Evolutionary conservation across 2,888 invertebrate species (phyloP).

Genomic region (Cotesia congregata): DNA sequence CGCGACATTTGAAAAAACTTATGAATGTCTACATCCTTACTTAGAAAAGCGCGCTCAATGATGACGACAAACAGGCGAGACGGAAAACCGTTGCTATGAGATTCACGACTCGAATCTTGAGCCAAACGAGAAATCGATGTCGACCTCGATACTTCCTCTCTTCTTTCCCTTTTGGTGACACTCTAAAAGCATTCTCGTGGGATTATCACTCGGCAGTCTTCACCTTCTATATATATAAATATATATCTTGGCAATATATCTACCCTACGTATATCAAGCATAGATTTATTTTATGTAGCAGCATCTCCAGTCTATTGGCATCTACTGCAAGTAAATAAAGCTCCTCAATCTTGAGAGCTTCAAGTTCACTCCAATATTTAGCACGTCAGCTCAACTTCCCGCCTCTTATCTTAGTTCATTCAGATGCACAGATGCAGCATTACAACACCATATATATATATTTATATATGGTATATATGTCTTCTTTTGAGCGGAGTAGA

Average conservation of each 20-base stretch:
- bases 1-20: too few species aligned
- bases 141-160: conserved; percentile 38
- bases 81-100: conserved; percentile 14
- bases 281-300: conserved; percentile 9
- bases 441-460: background rate
- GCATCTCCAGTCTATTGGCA: background rate
- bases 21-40: too few species aligned
- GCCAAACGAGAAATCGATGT: conserved; percentile 58
- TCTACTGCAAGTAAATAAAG: background rate
- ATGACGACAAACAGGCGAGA: conserved; percentile 19
- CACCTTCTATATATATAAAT: background rate
- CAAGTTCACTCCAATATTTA: conserved; percentile 4
- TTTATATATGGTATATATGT: background rate
- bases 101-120: conserved; percentile 18
- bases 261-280: background rate
- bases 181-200: conserved; percentile 43
- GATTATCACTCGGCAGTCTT: conserved; percentile 48
- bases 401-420: background rate
- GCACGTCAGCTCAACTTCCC: background rate
- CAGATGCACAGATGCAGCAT: background rate
- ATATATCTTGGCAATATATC: background rate
- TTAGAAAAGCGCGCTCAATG: background rate
- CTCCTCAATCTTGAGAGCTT: background rate
- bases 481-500: background rate
- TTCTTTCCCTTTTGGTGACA: conserved; percentile 33